Conservation (phyloP, 2,797 vertebrate genomes). For the Scarus forsteni region DNA sequence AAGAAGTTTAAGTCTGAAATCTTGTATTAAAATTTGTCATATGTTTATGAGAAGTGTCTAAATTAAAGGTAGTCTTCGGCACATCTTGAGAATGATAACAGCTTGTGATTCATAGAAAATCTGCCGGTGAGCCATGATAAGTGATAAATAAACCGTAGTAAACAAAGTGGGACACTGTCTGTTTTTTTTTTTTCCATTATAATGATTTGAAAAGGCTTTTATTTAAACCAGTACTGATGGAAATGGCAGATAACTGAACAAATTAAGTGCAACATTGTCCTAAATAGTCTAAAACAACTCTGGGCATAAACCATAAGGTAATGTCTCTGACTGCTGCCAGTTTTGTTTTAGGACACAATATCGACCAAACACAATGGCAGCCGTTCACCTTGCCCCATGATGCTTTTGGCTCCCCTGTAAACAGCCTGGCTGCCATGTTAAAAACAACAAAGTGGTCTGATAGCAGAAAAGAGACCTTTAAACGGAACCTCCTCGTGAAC, state of each 20-base stretch:
- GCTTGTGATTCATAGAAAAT: too few species aligned
- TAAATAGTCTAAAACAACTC: not conserved
- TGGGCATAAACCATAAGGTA: not conserved
- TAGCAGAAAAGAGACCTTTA: conserved; percentile 23
- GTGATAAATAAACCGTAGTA: too few species aligned
- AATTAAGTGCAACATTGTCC: not conserved
- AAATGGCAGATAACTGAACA: not conserved
- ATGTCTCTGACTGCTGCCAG: not conserved
- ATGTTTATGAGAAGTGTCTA: too few species aligned
- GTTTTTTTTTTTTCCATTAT: too few species aligned
- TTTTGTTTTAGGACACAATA: not conserved
- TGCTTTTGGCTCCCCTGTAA: conserved; percentile 1
- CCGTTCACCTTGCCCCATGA: conserved; percentile 2
- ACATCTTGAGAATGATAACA: too few species aligned
- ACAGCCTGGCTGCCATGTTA: conserved; percentile 6
- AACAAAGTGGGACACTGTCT: too few species aligned
- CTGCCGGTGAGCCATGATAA: too few species aligned
- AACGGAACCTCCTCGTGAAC: conserved; percentile 33
- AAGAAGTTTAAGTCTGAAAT: too few species aligned
- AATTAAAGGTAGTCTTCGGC: too few species aligned
- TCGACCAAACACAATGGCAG: not conserved
- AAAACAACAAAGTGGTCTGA: conserved; percentile 20
- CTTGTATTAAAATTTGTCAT: too few species aligned
- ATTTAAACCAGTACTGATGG: not conserved
- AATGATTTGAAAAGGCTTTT: not conserved